Conservation (phyloP, 2,113 vertebrate species). For the Poicephalus meyeri region DNA sequence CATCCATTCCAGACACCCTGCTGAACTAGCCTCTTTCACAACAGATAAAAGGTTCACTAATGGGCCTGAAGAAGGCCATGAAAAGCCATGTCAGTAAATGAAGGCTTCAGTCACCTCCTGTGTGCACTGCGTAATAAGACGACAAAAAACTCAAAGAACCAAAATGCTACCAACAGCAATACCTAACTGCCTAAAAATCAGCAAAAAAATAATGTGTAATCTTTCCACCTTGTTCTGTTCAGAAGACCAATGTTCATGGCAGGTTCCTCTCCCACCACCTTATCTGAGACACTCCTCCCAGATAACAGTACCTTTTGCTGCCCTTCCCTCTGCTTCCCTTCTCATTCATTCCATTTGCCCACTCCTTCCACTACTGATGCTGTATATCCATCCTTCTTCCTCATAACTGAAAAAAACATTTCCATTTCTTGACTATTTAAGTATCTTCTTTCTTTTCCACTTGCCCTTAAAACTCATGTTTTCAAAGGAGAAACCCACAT, state of each 20-base stretch:
- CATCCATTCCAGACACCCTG: slow-evolving; percentile 20
- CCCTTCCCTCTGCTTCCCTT: neutral
- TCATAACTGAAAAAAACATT: neutral
- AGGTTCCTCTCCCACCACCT: neutral
- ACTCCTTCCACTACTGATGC: neutral
- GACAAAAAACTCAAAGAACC: neutral
- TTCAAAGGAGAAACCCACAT: neutral
- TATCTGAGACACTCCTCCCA: neutral
- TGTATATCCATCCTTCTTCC: neutral
- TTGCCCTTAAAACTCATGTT: neutral
- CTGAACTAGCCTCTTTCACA: neutral
- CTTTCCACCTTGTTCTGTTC: neutral
- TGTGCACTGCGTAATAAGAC: neutral
- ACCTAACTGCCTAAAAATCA: neutral
- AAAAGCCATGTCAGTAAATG: neutral
- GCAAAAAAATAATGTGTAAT: neutral
- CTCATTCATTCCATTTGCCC: neutral
- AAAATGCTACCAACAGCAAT: neutral
- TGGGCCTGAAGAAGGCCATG: neutral
- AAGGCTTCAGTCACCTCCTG: neutral
- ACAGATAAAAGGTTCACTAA: slow-evolving; percentile 16
- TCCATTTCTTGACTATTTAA: neutral
- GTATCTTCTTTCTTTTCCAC: neutral
- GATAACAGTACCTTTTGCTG: neutral
- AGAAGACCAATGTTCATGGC: neutral